Conservation (phyloP, 2,797 vertebrate species). For the Microctenopoma lineatum region DNA sequence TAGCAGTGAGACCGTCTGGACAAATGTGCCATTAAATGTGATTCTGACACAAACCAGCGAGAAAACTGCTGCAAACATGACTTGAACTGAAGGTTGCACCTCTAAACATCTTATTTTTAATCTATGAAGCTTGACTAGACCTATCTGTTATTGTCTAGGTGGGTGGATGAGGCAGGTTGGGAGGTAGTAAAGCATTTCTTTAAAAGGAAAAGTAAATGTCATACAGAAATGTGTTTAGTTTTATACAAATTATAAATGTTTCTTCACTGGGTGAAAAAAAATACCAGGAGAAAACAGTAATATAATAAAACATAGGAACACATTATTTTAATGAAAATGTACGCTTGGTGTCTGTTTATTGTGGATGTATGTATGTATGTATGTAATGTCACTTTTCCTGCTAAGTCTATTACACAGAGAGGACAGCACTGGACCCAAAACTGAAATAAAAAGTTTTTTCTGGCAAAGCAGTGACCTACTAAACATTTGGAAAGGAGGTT, state of each 20-base stretch:
- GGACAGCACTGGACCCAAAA: conserved; percentile 3
- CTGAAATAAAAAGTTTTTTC: conserved; percentile 44
- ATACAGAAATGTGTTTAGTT: conserved; percentile 9
- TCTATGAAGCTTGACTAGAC: neutral
- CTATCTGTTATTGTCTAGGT: conserved; percentile 1
- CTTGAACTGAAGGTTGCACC: neutral
- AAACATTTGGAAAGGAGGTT: conserved; percentile 45
- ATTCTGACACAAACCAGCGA: no score
- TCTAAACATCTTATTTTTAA: neutral
- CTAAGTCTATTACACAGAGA: conserved; percentile 1
- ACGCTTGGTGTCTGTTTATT: neutral
- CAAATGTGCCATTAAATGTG: neutral
- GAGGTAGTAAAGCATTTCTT: neutral
- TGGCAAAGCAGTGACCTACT: conserved; percentile 39
- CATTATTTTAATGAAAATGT: conserved; percentile 39
- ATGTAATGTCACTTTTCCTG: neutral
- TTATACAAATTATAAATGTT: conserved; percentile 22
- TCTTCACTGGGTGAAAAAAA: conserved; percentile 18
- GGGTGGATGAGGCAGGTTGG: neutral
- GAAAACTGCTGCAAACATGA: neutral
- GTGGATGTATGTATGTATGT: conserved; percentile 6
- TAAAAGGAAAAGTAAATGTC: conserved; percentile 33
- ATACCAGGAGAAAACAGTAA: conserved; percentile 14
- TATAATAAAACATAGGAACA: neutral
- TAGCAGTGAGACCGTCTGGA: neutral